Conservation (phyloP, 2,888 invertebrate species). For the Hirtodrosophila confusa region DNA sequence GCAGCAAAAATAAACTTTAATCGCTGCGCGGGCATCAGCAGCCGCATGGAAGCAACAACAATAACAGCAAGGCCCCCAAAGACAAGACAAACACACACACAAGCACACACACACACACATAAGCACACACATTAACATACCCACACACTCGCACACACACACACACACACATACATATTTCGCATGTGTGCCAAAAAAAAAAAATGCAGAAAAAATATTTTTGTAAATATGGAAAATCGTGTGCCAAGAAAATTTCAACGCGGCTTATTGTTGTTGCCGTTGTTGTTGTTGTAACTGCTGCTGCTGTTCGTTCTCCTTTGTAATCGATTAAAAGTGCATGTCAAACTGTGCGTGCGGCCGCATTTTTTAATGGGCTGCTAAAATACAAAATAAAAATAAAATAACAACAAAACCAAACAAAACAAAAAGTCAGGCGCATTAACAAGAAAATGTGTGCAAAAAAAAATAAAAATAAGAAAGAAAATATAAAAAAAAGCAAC, state of each 20-base stretch:
- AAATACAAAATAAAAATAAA: slow-evolving; percentile 59
- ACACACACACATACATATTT: slow-evolving; percentile 18
- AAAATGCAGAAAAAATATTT: slow-evolving; percentile 37
- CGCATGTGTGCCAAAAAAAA: slow-evolving; percentile 45
- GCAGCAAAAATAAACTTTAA: slow-evolving; percentile 77
- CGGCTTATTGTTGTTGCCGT: slow-evolving; percentile 21
- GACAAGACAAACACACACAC: slow-evolving; percentile 33
- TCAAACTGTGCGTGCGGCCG: slow-evolving; percentile 77
- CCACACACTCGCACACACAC: not conserved
- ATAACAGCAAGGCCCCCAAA: slow-evolving; percentile 44
- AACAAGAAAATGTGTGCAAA: slow-evolving; percentile 55
- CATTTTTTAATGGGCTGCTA: slow-evolving; percentile 78
- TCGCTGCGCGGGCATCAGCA: slow-evolving; percentile 65
- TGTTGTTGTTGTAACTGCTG: slow-evolving; percentile 27
- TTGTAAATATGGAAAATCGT: slow-evolving; percentile 75
- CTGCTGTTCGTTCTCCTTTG: slow-evolving; percentile 54
- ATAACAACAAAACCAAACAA: slow-evolving; percentile 30
- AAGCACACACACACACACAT: slow-evolving; percentile 18
- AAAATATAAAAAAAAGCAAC: slow-evolving; percentile 19
- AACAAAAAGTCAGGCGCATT: slow-evolving; percentile 57
- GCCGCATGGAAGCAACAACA: slow-evolving; percentile 21
- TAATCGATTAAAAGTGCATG: slow-evolving; percentile 79
- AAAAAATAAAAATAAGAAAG: slow-evolving; percentile 42
- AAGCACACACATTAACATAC: not conserved
- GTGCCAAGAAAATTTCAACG: slow-evolving; percentile 66